Evolutionary conservation across 2,888 invertebrate genomes (phyloP).

Genomic region (Pardosa pseudoannulata): DNA sequence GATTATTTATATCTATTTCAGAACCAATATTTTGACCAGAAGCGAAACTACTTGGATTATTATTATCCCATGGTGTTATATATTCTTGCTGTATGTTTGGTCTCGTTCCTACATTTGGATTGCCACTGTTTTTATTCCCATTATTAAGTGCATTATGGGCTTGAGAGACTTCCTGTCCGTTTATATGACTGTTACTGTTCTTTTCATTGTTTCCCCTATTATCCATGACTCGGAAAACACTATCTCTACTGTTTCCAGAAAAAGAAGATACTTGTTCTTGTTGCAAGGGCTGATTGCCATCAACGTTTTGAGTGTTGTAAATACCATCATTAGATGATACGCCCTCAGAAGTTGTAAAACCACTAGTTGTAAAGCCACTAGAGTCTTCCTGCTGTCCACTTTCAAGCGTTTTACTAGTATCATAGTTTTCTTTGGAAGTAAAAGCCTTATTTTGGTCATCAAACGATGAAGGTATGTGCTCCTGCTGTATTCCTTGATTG

Average conservation of each 20-base stretch:
- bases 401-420: no score
- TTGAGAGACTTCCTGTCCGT: neutral
- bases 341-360: no score
- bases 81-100: neutral
- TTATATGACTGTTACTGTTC: neutral
- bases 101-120: neutral
- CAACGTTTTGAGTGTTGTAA: no score
- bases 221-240: no score
- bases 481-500: neutral
- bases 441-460: neutral
- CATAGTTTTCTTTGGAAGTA: no score
- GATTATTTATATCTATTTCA: neutral
- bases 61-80: neutral
- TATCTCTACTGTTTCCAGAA: no score
- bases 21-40: neutral
- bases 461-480: neutral
- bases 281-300: no score
- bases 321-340: no score
- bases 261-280: neutral
- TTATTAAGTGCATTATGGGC: neutral
- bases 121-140: neutral
- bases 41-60: neutral
- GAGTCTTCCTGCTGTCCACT: no score
- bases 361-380: no score
- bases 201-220: no score